Conservation (phyloP, 2,888 invertebrate genomes). For the Oligia strigilis region DNA sequence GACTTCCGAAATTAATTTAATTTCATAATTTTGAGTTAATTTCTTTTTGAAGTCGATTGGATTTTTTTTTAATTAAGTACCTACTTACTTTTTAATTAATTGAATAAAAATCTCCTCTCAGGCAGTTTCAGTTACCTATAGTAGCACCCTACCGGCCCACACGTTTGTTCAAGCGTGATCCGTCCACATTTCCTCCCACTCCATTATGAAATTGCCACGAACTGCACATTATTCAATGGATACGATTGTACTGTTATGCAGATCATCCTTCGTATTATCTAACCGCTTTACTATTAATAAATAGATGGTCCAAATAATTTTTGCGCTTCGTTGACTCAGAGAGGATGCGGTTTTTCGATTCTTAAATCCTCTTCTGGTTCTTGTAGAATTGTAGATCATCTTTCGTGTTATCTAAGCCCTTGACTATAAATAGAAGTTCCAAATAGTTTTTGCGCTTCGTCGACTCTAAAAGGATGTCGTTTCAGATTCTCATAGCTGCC, state of each 20-base stretch:
- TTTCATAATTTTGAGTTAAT: too few relatives aligned
- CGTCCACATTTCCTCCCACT: constrained; percentile 37
- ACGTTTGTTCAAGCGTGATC: constrained; percentile 8
- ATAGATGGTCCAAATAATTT: constrained; percentile 31
- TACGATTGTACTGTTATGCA: constrained; percentile 26
- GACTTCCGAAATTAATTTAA: too few relatives aligned
- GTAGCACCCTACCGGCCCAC: constrained; percentile 35
- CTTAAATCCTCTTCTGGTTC: background rate
- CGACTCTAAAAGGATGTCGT: background rate
- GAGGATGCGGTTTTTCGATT: background rate
- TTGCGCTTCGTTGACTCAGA: background rate
- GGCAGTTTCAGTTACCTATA: background rate
- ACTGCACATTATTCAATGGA: constrained; percentile 51
- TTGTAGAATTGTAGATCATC: background rate
- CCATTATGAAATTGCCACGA: constrained; percentile 51
- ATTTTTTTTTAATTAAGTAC: too few relatives aligned
- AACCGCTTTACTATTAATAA: constrained; percentile 41
- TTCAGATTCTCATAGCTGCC: background rate
- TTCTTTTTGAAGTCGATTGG: too few relatives aligned
- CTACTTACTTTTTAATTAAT: too few relatives aligned
- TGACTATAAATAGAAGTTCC: background rate
- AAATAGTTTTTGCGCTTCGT: constrained; percentile 3
- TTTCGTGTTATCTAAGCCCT: background rate
- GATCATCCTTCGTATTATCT: constrained; percentile 43
- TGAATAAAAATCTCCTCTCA: background rate